Percentiles rank a stretch among this genome's conserved stretches.
These are phyloP conservation scores for Chascanopsetta lugubris DNA, from an alignment of 2,113 vertebrate species.

Conservation along the genomic window DNA sequence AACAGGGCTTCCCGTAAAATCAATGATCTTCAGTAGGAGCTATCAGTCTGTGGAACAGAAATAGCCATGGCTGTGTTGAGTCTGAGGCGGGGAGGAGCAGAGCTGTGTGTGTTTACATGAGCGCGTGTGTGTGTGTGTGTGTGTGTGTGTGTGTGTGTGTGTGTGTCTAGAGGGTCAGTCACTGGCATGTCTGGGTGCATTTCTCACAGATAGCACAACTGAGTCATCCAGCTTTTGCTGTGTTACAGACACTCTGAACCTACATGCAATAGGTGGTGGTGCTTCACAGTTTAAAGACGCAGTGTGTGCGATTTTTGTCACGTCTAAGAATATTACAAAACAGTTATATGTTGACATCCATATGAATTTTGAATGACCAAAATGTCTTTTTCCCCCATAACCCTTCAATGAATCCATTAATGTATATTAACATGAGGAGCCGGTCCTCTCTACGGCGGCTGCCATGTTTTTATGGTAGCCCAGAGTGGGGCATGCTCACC, in stretches of 20 bases:
- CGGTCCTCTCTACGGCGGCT: no score
- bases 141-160: constrained; percentile 67
- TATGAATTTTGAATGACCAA: no score
- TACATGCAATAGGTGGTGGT: constrained; percentile 3
- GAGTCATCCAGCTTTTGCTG: constrained; percentile 44
- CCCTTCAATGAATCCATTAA: no score
- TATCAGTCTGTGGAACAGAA: constrained; percentile 88
- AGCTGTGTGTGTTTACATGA: constrained; percentile 68
- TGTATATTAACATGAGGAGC: no score
- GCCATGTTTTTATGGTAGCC: no score
- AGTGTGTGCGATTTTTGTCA: no score
- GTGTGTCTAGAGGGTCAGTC: constrained; percentile 55
- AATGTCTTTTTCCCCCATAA: no score
- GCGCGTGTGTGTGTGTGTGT: constrained; percentile 53
- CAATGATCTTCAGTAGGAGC: constrained; percentile 98
- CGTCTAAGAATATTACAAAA: no score
- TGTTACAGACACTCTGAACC: constrained; percentile 30
- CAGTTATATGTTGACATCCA: no score
- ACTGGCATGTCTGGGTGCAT: constrained; percentile 68
- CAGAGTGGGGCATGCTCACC: no score
- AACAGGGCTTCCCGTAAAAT: constrained; percentile 99
- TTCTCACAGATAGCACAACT: constrained; percentile 63
- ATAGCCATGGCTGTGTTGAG: constrained; percentile 80
- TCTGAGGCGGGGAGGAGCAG: constrained; percentile 61
- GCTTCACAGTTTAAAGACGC: constrained; percentile 32